Evolutionary conservation across 2,113 vertebrate species (phyloP).

Genomic region (Semicossyphus pulcher): DNA sequence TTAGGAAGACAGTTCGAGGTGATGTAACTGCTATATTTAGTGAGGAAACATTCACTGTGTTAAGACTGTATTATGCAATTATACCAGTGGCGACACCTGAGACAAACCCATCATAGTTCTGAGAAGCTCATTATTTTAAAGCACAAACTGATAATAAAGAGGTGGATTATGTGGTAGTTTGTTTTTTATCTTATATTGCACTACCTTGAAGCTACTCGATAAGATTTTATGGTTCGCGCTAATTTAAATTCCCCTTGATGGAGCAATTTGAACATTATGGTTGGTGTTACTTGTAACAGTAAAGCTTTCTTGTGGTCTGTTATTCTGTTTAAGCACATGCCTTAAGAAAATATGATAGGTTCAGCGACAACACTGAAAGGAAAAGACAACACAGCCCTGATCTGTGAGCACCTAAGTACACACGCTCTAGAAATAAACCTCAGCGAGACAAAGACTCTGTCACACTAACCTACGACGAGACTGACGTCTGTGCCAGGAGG

Average conservation of each 20-base stretch:
- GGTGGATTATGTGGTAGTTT: neutral
- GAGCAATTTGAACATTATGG: too few species aligned
- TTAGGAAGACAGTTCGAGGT: slow-evolving; percentile 10
- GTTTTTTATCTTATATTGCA: neutral
- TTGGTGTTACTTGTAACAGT: too few species aligned
- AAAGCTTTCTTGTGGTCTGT: too few species aligned
- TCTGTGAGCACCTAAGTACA: slow-evolving; percentile 13
- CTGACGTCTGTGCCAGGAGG: slow-evolving; percentile 1
- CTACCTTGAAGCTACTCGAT: neutral
- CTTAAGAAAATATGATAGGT: too few species aligned
- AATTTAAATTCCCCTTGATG: neutral
- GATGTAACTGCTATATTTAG: slow-evolving; percentile 29
- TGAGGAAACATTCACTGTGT: slow-evolving; percentile 38
- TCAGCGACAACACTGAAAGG: neutral
- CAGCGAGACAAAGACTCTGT: slow-evolving; percentile 26
- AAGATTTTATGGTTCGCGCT: neutral
- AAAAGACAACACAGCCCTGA: neutral
- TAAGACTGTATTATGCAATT: slow-evolving; percentile 48
- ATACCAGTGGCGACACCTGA: neutral
- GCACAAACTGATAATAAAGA: neutral
- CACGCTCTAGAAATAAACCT: slow-evolving; percentile 39
- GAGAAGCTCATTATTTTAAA: neutral
- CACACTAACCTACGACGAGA: slow-evolving; percentile 45
- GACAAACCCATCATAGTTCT: neutral
- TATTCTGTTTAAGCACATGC: neutral